Percentiles rank a stretch among this genome's conserved stretches.
Evolutionary conservation across 2,888 invertebrate species (phyloP).

Genomic region (Cephalotes varians): DNA sequence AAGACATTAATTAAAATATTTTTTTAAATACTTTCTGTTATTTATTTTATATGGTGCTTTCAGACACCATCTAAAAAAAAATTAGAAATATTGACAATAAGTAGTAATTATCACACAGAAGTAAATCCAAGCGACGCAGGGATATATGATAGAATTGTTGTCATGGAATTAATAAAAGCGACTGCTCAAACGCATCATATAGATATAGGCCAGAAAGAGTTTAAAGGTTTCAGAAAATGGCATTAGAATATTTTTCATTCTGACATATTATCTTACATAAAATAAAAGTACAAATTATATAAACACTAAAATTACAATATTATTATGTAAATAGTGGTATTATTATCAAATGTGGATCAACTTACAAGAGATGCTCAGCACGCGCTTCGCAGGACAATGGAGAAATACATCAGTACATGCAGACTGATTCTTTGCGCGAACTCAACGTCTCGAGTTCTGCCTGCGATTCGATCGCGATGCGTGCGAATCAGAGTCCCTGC

Average conservation of each 20-base stretch:
- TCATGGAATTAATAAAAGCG: conserved; percentile 98
- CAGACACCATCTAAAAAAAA: conserved; percentile 95
- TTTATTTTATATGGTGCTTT: conserved; percentile 50
- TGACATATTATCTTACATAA: neutral
- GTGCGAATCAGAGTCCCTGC: conserved; percentile 96
- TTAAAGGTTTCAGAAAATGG: conserved; percentile 89
- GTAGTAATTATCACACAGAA: conserved; percentile 96
- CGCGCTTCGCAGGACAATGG: conserved; percentile 99
- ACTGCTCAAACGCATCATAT: conserved; percentile 98
- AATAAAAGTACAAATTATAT: neutral
- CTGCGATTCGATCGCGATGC: conserved; percentile 98
- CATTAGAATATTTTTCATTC: neutral
- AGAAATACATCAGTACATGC: conserved; percentile 98
- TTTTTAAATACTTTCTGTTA: neutral
- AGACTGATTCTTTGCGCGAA: conserved; percentile 97
- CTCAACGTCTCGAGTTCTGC: conserved; percentile 97
- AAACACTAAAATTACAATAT: conserved; percentile 19
- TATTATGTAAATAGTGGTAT: conserved; percentile 90
- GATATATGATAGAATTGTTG: conserved; percentile 97
- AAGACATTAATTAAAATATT: neutral
- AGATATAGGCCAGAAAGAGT: conserved; percentile 95
- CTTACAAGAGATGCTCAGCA: conserved; percentile 99
- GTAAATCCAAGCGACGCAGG: conserved; percentile 99
- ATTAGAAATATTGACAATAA: conserved; percentile 97
- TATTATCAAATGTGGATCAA: conserved; percentile 97